Base-by-base conservation (phyloP, 2,888 invertebrate genomes). In the Chymomyza procnemis region DNA sequence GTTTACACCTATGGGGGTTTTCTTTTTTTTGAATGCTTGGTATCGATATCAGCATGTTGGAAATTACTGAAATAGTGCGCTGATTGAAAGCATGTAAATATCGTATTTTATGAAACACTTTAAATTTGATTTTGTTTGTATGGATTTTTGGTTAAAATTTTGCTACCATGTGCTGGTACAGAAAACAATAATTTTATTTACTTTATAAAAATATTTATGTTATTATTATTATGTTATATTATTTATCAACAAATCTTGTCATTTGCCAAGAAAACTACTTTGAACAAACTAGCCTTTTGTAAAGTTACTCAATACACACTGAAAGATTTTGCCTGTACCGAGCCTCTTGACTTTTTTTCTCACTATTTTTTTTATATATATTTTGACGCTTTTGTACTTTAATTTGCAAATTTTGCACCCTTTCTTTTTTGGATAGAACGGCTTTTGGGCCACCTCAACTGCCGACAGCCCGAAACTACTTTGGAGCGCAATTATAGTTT, bases 401-500 rank as follows among this genome's bases (percentile, higher is more conserved):
- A 66, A 71, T 80, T 68, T 78, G 61, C 56, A 67, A 66, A 64
- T 61, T 66, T 76, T 54, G 54, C 54, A 14, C 22, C 21, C 22
- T 21, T 54, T 54, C 22, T 52, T 52, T 52, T 50, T 52, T 52
- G 22, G 22, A 19, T 19, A 54, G 19, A 2, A 19, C 19, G n/a
- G n/a, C n/a, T n/a, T 19, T 5, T 16, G 18, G 14, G 50, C 50
- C 19, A 69, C 52, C 75, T 63, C 50, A 64, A 22, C 70, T 66
- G 66, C 68, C 64, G 34, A 16, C 14, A 61, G 18, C 50, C 16
- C 0, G 50, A 2, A 78, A 78, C 68, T 80, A 80, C 71, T 83
- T 78, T 78, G 59, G 84, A 65, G 67, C 75, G 68, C 76, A 86
- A 86, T 86, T 86, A 84, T 78, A 83, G 70, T 75, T 81, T 79